Evolutionary conservation across 2,888 invertebrate species (phyloP).

Genomic region (Saturnia pavonia): DNA sequence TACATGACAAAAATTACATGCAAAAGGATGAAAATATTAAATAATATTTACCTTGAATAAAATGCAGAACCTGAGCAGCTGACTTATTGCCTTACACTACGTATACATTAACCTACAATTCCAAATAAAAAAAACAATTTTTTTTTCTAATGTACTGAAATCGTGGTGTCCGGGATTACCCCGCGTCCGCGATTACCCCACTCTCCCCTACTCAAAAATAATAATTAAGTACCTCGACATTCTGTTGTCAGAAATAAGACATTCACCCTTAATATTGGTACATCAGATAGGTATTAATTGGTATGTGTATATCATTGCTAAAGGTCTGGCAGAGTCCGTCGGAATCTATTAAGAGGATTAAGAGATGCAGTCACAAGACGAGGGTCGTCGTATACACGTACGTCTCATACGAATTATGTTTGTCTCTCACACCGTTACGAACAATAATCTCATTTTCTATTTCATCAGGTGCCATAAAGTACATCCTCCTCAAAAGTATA

Average conservation of each 20-base stretch:
- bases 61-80: no score
- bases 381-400: slow-evolving; percentile 73
- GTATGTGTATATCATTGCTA: slow-evolving; percentile 14
- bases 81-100: no score
- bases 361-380: slow-evolving; percentile 69
- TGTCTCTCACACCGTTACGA: slow-evolving; percentile 47
- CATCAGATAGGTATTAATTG: slow-evolving; percentile 32
- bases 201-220: no score
- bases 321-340: slow-evolving; percentile 54
- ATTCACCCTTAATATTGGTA: slow-evolving; percentile 24
- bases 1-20: no score
- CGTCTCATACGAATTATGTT: slow-evolving; percentile 57
- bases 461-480: background rate
- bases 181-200: no score
- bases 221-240: background rate
- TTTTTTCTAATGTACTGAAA: no score
- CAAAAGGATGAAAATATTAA: no score
- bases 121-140: no score
- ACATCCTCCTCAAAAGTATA: background rate
- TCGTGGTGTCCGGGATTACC: no score
- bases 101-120: no score
- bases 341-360: slow-evolving; percentile 83
- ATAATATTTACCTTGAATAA: no score
- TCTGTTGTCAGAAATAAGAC: background rate
- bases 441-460: background rate